Percentiles rank a stretch among this genome's conserved stretches.
Conservation (phyloP, 2,113 vertebrate species). For the Chaetorhynchus papuensis region DNA sequence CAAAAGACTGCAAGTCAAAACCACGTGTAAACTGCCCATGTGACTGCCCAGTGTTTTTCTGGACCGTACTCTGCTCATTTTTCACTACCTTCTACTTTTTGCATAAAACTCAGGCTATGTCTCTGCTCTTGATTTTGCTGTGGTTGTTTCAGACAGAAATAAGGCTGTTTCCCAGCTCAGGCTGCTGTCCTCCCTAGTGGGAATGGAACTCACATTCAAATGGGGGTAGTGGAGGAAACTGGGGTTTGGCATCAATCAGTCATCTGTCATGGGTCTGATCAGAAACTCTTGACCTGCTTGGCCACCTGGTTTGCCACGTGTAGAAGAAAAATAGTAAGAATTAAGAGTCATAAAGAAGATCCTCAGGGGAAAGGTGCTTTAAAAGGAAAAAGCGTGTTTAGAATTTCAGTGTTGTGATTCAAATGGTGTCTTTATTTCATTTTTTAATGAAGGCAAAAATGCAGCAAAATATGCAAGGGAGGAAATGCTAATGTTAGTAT, state of each 20-base stretch:
- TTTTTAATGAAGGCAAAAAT: background rate
- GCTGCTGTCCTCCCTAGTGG: background rate
- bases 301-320: background rate
- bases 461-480: background rate
- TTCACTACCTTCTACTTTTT: background rate
- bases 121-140: background rate
- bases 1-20: background rate
- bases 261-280: background rate
- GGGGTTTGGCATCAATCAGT: background rate
- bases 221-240: accelerated
- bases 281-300: background rate
- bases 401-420: background rate
- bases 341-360: background rate
- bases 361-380: background rate
- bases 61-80: background rate
- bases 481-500: background rate
- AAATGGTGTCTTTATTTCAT: background rate
- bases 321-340: background rate
- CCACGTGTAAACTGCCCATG: accelerated
- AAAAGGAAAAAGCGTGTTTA: background rate
- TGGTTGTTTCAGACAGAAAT: background rate
- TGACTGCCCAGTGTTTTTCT: background rate
- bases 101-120: background rate
- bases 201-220: background rate
- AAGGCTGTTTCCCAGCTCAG: background rate